Evolutionary conservation across 2,888 invertebrate genomes (phyloP).

Genomic region (Lumbricus terrestris): DNA sequence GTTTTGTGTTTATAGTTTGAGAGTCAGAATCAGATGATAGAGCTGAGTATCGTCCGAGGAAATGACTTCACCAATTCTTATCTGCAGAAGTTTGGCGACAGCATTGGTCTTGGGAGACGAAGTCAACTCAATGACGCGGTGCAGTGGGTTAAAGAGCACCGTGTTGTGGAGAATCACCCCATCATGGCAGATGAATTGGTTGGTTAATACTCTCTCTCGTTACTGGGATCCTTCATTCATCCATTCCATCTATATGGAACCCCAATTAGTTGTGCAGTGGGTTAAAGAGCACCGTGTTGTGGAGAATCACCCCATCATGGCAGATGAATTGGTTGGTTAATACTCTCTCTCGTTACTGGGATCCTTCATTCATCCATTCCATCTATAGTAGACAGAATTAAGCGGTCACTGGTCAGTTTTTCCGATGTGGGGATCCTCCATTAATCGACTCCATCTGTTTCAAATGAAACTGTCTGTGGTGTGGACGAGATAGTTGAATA

Average conservation of each 20-base stretch:
- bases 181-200: slow-evolving; percentile 46
- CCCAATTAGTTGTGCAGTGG: slow-evolving; percentile 47
- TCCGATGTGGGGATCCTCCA: not conserved
- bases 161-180: slow-evolving; percentile 46
- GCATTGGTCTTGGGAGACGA: slow-evolving; percentile 41
- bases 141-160: slow-evolving; percentile 45
- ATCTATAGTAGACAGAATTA: no score
- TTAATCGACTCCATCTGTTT: not conserved
- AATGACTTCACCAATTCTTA: slow-evolving; percentile 52
- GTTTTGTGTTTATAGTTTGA: slow-evolving; percentile 24
- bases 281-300: slow-evolving; percentile 43
- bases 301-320: slow-evolving; percentile 45
- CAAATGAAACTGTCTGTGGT: not conserved
- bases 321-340: slow-evolving; percentile 33
- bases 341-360: no score
- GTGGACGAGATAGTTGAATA: not conserved
- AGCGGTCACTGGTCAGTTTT: not conserved
- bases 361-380: no score
- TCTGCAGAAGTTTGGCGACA: slow-evolving; percentile 37
- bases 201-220: not conserved
- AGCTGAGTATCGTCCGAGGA: slow-evolving; percentile 51
- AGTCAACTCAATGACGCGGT: slow-evolving; percentile 42
- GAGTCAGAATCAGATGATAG: slow-evolving; percentile 43
- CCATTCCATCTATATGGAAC: not conserved
- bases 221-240: no score